phyloP scores from a whole-genome alignment of 2,113 vertebrate genomes.

The Triplophysa siluroides region DNA sequence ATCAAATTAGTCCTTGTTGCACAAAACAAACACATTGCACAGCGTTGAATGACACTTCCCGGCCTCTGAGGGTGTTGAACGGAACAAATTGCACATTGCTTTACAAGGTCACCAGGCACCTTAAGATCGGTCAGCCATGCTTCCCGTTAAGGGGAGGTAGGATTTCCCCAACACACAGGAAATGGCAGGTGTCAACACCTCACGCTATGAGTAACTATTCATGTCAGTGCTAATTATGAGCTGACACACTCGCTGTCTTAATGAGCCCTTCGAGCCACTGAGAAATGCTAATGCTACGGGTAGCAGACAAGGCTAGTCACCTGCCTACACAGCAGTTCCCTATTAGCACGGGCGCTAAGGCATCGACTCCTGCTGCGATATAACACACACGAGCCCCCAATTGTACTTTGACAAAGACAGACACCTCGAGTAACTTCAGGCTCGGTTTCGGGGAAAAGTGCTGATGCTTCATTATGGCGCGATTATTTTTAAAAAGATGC shows the following conservation, averaged over 20 bases:
- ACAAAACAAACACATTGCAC: constrained; percentile 19
- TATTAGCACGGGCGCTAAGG: constrained; percentile 3
- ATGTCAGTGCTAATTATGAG: constrained; percentile 42
- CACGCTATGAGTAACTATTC: constrained; percentile 37
- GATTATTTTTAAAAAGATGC: not conserved
- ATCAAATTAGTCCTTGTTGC: constrained; percentile 33
- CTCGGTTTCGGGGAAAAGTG: not conserved
- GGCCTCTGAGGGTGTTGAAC: not conserved
- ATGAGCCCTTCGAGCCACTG: constrained; percentile 32
- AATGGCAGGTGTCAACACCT: constrained; percentile 37
- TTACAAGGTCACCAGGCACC: constrained; percentile 15
- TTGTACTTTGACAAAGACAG: constrained; percentile 20
- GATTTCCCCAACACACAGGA: not conserved
- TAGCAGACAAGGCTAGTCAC: constrained; percentile 20
- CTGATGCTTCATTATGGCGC: not conserved
- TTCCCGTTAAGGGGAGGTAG: not conserved
- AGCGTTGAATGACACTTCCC: not conserved
- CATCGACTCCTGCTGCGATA: not conserved
- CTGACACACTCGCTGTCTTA: constrained; percentile 27
- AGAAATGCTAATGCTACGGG: constrained; percentile 50
- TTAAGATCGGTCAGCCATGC: not conserved
- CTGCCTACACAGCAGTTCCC: constrained; percentile 32
- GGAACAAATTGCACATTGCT: not conserved
- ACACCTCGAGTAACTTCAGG: constrained; percentile 16
- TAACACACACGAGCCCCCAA: not conserved